Base-by-base conservation (phyloP, 2,888 invertebrate species). In the Helobdella robusta region DNA sequence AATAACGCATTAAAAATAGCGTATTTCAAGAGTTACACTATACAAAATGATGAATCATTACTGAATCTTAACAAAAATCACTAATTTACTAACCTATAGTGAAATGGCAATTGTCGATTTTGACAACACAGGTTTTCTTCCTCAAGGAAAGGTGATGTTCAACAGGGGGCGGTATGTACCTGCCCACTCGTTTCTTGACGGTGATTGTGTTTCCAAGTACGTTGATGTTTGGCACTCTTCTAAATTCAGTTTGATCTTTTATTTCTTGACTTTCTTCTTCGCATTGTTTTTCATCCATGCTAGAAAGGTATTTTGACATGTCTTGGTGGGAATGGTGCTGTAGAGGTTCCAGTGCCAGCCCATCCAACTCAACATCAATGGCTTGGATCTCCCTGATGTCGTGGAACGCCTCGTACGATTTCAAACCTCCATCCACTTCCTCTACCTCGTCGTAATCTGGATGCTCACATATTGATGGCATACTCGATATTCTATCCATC, bases 31-130 rank as follows among this genome's bases (percentile, higher is more conserved):
- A n/a, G n/a, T n/a, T n/a, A n/a, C n/a, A n/a, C n/a, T n/a, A n/a
- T n/a, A n/a, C n/a, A n/a, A n/a, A n/a, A 11, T 44, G 11, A 44
- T 44, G 44, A 44, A 15, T 11, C 18, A 44, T 44, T 44, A 18
- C 11, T 11, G 18, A 15, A 18, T 15, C 44, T 15, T 18, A 15
- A 44, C 11, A 15, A 44, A 44, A 44, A 15, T 44, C 11, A 15
- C 44, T 18, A 61, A 3, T 5, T 6, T 44, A 34, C 65, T 59
- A 81, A 89, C 89, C 89, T 83, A 89, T 89, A 74, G 89, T 88
- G 81, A 89, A 89, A 70, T 87, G 88, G 82, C 89, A 89, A 74
- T 89, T 89, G 79, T 89, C 89, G 72, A 89, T 83, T 58, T 88
- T 88, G 71, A 89, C 85, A 70, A 89, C 86, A 82, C 89, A 89